phyloP scores from a whole-genome alignment of 2,888 invertebrate genomes.

The Tetragnatha montana region DNA sequence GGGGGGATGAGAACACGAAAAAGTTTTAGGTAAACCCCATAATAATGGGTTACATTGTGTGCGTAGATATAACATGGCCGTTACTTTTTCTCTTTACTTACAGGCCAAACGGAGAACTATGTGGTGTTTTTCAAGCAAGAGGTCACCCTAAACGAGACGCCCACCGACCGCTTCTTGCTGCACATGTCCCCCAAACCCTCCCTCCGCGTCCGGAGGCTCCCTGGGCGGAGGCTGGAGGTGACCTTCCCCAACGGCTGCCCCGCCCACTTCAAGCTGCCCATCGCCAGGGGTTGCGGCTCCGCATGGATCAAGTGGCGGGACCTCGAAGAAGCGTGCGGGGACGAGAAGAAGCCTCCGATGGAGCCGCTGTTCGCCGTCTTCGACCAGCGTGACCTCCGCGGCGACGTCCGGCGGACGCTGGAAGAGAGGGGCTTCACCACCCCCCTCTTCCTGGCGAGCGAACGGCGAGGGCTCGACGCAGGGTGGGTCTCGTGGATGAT shows the following conservation, averaged over 20 bases:
- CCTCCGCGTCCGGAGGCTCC: background rate
- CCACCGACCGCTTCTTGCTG: constrained; percentile 1
- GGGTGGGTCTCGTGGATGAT: too few relatives aligned
- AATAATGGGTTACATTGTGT: too few relatives aligned
- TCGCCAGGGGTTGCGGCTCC: background rate
- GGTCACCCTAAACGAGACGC: background rate
- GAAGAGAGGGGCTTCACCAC: background rate
- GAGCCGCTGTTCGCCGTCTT: background rate
- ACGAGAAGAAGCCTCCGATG: background rate
- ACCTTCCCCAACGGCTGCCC: constrained; percentile 2
- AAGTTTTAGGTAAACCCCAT: too few relatives aligned
- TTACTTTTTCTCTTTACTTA: background rate
- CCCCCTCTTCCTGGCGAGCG: background rate
- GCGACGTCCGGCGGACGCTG: background rate
- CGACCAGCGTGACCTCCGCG: background rate
- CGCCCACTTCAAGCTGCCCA: constrained; percentile 1
- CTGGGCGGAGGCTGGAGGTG: constrained; percentile 19
- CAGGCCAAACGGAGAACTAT: constrained; percentile 24
- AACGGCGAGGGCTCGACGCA: background rate
- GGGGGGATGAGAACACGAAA: too few relatives aligned
- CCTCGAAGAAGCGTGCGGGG: background rate
- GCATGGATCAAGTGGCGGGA: constrained; percentile 22
- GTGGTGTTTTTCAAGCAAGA: constrained; percentile 12
- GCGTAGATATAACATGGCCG: too few relatives aligned
- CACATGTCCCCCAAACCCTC: constrained; percentile 22